Percentiles rank a stretch among this genome's conserved stretches.
These are phyloP conservation scores for Microplitis deprimator DNA, from an alignment of 2,888 invertebrate species.

Conservation along the genomic window DNA sequence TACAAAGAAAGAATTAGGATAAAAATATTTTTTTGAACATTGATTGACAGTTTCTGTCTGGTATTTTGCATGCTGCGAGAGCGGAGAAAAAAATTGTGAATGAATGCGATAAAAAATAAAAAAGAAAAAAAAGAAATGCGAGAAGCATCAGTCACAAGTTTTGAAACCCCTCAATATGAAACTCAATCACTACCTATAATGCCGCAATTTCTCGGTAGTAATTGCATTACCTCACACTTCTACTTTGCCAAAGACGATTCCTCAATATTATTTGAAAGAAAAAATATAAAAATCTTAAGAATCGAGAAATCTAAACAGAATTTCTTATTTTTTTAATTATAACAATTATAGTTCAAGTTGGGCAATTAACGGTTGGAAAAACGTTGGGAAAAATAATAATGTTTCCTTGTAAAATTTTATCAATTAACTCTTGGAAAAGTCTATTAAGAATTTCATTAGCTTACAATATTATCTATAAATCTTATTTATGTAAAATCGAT, in stretches of 20 bases:
- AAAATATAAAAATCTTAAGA: slow-evolving; percentile 1
- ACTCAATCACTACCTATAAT: slow-evolving; percentile 70
- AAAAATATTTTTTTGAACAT: slow-evolving; percentile 39
- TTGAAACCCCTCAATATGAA: slow-evolving; percentile 61
- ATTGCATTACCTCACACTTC: slow-evolving; percentile 63
- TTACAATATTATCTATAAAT: no score
- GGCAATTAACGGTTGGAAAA: no score
- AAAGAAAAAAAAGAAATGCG: slow-evolving; percentile 37
- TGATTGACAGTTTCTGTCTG: slow-evolving; percentile 69
- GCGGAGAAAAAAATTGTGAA: slow-evolving; percentile 16
- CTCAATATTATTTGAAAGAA: slow-evolving; percentile 25
- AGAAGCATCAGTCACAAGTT: slow-evolving; percentile 55
- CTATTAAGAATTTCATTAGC: no score
- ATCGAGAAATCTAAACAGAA: slow-evolving; percentile 7
- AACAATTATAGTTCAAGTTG: no score
- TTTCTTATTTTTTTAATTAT: background rate
- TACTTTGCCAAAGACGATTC: slow-evolving; percentile 43
- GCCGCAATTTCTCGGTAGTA: slow-evolving; percentile 69
- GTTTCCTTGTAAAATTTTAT: no score
- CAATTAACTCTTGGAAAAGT: no score
- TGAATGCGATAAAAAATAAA: slow-evolving; percentile 27
- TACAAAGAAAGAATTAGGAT: slow-evolving; percentile 18
- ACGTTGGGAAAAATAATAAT: no score
- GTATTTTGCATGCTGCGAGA: slow-evolving; percentile 58
- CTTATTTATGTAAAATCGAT: no score